These are phyloP conservation scores for Embidobia sp. DNA, from an alignment of 2,888 invertebrate genomes.

Conservation along the genomic window DNA sequence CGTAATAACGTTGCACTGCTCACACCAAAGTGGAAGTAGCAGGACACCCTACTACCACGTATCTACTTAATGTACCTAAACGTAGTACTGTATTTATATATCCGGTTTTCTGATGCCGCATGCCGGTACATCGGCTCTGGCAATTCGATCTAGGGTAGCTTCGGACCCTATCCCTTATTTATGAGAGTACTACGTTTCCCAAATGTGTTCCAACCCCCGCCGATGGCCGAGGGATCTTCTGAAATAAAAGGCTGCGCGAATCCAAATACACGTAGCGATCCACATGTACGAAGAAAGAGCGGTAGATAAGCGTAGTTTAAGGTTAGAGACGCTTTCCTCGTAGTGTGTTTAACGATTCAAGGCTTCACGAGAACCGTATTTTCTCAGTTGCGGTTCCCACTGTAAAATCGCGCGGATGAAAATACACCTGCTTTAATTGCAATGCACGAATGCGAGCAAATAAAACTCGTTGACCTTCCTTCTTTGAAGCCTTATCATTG, in stretches of 20 bases:
- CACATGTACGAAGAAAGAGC: constrained; percentile 51
- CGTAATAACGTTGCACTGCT: constrained; percentile 58
- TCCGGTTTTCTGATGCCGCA: constrained; percentile 69
- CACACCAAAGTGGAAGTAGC: constrained; percentile 23
- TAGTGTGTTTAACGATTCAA: constrained; percentile 33
- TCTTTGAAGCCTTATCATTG: too few relatives aligned
- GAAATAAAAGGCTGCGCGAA: constrained; percentile 67
- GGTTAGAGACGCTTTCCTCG: constrained; percentile 34
- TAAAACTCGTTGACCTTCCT: constrained; percentile 5
- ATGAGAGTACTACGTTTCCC: constrained; percentile 71
- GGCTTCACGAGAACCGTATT: constrained; percentile 34
- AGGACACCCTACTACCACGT: constrained; percentile 66
- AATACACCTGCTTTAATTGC: constrained; percentile 47
- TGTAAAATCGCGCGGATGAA: constrained; percentile 36
- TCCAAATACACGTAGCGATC: constrained; percentile 52
- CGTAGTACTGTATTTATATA: constrained; percentile 71
- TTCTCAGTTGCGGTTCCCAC: constrained; percentile 49
- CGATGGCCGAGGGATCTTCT: constrained; percentile 57
- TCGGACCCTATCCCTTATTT: constrained; percentile 74
- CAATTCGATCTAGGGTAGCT: constrained; percentile 68
- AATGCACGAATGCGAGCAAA: constrained; percentile 15
- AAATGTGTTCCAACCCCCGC: constrained; percentile 67
- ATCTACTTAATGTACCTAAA: constrained; percentile 72
- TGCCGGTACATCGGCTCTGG: constrained; percentile 67
- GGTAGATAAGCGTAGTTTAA: constrained; percentile 63